Base-by-base conservation (phyloP, 2,888 invertebrate species). In the Tiphia femorata region DNA sequence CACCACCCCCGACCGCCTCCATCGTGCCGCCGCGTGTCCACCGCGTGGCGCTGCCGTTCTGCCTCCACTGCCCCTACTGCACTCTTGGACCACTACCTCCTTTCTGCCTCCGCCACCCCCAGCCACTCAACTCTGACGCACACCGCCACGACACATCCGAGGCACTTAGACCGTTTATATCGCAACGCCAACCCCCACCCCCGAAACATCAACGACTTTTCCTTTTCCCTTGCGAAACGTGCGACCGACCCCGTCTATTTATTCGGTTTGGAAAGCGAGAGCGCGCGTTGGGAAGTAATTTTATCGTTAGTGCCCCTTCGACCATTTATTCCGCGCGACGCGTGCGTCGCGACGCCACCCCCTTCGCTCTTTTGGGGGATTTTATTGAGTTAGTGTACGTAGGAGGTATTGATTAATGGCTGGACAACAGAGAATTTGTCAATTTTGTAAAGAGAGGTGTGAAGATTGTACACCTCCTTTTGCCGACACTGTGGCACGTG, bases 81-180 rank as follows among this genome's bases (percentile, higher is more conserved):
- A n/a, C n/a, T n/a, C 61, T 49, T 54, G 33, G 25, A 4, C 33
- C 48, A 33, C 10, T 25, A 8, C 23, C 16, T 50, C 52, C 59
- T 51, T 40, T 25, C 38, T 41, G 20, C 21, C 65, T 65, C 57
- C 65, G 61, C 64, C 61, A 47, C 54, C 56, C 58, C 61, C 66
- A 60, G 40, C 33, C 33, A 10, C 29, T 40, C n/a, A 7, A 12
- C 16, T n/a, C 51, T 60, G 17, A 27, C 49, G 40, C 19, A 19
- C 14, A 33, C 20, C 58, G 47, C 27, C 47, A 35, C 38, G 50
- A 48, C 48, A 46, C n/a, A n/a, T 29, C 14, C 62, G 58, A 59
- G 78, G 75, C 78, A 76, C 77, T 76, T 73, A 65, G 64, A 65
- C 73, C 72, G 77, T 79, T 76, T 79, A 79, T 80, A 77, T 77